Evolutionary conservation across 2,113 vertebrate genomes (phyloP).

Genomic region (Tupaia tana): DNA sequence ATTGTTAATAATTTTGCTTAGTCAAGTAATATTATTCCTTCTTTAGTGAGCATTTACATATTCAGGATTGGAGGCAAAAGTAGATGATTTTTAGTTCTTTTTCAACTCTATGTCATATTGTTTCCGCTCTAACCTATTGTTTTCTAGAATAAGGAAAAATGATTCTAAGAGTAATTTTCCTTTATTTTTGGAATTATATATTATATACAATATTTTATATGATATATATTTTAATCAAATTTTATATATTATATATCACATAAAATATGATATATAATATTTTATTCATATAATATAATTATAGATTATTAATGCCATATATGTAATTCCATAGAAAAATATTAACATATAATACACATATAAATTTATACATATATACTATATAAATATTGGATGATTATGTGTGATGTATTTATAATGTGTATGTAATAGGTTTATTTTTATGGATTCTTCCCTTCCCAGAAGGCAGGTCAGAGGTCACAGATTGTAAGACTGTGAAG

Average conservation of each 20-base stretch:
- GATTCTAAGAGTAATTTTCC: neutral
- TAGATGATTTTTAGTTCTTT: slow-evolving; percentile 11
- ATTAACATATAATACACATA: neutral
- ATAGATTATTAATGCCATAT: too few species aligned
- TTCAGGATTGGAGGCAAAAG: neutral
- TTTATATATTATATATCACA: too few species aligned
- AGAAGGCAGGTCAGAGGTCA: too few species aligned
- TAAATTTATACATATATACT: neutral
- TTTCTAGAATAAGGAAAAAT: slow-evolving; percentile 21
- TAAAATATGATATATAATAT: too few species aligned
- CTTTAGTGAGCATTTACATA: neutral
- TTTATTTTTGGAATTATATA: neutral
- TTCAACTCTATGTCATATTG: neutral
- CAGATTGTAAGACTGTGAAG: too few species aligned
- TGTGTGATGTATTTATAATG: neutral
- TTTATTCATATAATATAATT: neutral
- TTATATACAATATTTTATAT: neutral
- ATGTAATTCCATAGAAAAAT: neutral
- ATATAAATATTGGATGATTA: neutral
- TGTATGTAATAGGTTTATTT: too few species aligned
- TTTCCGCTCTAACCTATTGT: neutral
- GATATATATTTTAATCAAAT: too few species aligned
- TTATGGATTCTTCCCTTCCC: too few species aligned
- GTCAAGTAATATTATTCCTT: neutral
- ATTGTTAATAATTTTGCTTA: neutral